These are phyloP conservation scores for Catocala nupta DNA, from an alignment of 2,888 invertebrate species.

Conservation along the genomic window DNA sequence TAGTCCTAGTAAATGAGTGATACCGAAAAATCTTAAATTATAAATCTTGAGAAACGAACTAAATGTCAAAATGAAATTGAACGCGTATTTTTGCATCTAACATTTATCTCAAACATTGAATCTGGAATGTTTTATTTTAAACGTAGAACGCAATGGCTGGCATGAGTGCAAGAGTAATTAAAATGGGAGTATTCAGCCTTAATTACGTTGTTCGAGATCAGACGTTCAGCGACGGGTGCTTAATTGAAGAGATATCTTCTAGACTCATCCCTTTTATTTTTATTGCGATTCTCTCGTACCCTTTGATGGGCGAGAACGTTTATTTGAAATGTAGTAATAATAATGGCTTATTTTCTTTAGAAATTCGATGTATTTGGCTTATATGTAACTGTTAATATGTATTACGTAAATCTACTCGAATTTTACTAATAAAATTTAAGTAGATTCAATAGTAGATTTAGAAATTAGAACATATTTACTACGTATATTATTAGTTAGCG, in stretches of 20 bases:
- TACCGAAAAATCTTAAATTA: too few relatives aligned
- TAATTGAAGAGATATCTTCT: slow-evolving; percentile 39
- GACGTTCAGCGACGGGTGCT: slow-evolving; percentile 35
- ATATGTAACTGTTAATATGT: neutral
- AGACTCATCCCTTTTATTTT: slow-evolving; percentile 24
- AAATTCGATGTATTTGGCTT: neutral
- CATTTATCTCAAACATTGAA: slow-evolving; percentile 6
- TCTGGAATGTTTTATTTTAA: slow-evolving; percentile 25
- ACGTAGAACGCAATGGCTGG: slow-evolving; percentile 15
- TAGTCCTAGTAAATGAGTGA: too few relatives aligned
- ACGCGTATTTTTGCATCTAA: too few relatives aligned
- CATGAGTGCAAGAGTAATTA: slow-evolving; percentile 31
- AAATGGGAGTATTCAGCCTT: slow-evolving; percentile 23
- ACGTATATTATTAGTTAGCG: too few relatives aligned
- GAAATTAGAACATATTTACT: too few relatives aligned
- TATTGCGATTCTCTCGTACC: slow-evolving; percentile 14
- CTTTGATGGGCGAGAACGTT: slow-evolving; percentile 11
- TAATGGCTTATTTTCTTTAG: neutral
- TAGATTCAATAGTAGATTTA: too few relatives aligned
- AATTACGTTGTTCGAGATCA: slow-evolving; percentile 26
- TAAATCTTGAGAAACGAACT: too few relatives aligned
- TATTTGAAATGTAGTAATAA: neutral
- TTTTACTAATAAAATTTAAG: too few relatives aligned
- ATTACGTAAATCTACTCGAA: neutral
- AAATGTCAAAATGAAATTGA: too few relatives aligned